A percentile compares a stretch with the other conserved stretches of the same genome.
Conservation (phyloP, 2,797 vertebrate genomes). For the Ataeniobius toweri region DNA sequence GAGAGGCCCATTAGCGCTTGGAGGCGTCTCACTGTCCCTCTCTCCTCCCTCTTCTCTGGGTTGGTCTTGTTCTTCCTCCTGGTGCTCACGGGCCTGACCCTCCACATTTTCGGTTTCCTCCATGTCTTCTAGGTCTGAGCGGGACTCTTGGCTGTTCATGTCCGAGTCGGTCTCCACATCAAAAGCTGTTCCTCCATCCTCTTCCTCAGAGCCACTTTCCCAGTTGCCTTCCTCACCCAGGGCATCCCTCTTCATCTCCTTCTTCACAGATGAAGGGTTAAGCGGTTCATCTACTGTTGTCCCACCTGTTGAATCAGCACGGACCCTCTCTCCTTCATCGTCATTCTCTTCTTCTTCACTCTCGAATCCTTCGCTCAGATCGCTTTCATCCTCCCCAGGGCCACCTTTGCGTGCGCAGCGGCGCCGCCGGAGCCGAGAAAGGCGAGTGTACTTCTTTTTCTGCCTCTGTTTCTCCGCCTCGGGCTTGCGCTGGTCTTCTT, state of each 20-base stretch:
- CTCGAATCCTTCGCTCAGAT: constrained; percentile 97
- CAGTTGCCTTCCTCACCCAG: constrained; percentile 82
- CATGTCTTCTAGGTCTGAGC: constrained; percentile 95
- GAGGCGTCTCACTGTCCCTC: constrained; percentile 57
- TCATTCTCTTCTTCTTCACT: constrained; percentile 83
- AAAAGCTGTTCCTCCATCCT: constrained; percentile 90
- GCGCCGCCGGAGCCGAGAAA: constrained; percentile 89
- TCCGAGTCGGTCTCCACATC: constrained; percentile 96
- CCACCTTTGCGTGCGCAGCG: constrained; percentile 84
- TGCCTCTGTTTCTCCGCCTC: constrained; percentile 79
- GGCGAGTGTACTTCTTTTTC: constrained; percentile 90
- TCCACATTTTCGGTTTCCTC: constrained; percentile 80
- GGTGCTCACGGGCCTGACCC: constrained; percentile 48
- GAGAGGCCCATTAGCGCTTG: constrained; percentile 83
- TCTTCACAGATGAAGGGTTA: constrained; percentile 50
- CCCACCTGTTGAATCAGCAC: constrained; percentile 18
- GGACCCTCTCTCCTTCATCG: constrained; percentile 56
- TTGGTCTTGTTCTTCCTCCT: constrained; percentile 51
- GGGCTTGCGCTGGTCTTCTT: constrained; percentile 45
- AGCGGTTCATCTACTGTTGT: constrained; percentile 7
- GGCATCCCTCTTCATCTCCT: constrained; percentile 74
- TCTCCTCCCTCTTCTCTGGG: constrained; percentile 57
- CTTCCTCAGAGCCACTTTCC: constrained; percentile 88
- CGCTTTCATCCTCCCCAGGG: constrained; percentile 88
- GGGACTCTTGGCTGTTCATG: constrained; percentile 99